A percentile compares a stretch with the other conserved stretches of the same genome.
Evolutionary conservation across 2,888 invertebrate species (phyloP).

Genomic region (Anodontia alba): DNA sequence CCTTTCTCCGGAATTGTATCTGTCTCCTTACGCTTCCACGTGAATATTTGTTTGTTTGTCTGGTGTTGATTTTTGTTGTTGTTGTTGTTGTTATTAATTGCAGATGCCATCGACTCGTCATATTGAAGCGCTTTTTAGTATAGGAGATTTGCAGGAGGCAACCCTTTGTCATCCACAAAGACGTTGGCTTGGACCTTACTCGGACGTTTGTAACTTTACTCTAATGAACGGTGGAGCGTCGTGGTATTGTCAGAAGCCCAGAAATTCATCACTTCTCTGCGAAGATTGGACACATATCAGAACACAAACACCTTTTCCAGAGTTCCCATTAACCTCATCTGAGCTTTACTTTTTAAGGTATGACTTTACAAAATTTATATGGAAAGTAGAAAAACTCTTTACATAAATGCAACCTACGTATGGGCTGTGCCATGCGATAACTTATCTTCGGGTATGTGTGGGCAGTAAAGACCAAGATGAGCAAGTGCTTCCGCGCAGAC

Average conservation of each 20-base stretch:
- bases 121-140: not conserved
- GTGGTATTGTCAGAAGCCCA: not conserved
- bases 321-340: not conserved
- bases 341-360: not conserved
- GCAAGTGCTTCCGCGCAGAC: too few relatives aligned
- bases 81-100: too few relatives aligned
- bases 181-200: not conserved
- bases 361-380: too few relatives aligned
- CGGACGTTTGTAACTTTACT: not conserved
- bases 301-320: not conserved
- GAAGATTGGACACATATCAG: not conserved
- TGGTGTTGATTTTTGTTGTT: too few relatives aligned
- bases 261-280: not conserved
- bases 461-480: too few relatives aligned
- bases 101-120: not conserved
- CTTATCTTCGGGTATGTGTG: too few relatives aligned
- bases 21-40: too few relatives aligned
- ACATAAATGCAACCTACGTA: too few relatives aligned
- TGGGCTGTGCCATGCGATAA: too few relatives aligned
- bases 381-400: too few relatives aligned
- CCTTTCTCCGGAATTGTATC: too few relatives aligned
- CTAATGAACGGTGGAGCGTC: not conserved
- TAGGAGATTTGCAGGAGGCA: not conserved
- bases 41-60: too few relatives aligned
- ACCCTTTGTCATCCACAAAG: not conserved